These are phyloP conservation scores for Synanthedon tipuliformis DNA, from an alignment of 2,888 invertebrate genomes.

Conservation along the genomic window DNA sequence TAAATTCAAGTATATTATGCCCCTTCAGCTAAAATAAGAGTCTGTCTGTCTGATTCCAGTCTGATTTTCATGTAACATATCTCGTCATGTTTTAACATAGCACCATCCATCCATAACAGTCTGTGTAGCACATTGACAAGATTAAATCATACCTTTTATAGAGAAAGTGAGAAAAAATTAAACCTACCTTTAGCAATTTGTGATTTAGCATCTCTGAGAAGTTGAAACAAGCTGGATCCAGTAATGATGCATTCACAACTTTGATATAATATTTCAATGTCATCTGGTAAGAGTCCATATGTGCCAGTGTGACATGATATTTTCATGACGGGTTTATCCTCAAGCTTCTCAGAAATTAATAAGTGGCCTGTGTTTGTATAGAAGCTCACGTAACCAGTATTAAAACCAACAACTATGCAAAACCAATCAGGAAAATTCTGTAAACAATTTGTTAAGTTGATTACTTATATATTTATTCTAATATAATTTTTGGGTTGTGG, in stretches of 20 bases:
- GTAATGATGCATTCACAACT: slow-evolving; percentile 79
- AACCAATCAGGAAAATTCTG: slow-evolving; percentile 91
- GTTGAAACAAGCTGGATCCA: slow-evolving; percentile 83
- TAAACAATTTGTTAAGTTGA: slow-evolving; percentile 8
- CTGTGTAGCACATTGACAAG: too few relatives aligned
- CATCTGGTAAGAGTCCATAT: slow-evolving; percentile 71
- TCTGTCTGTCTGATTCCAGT: too few relatives aligned
- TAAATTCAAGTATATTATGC: too few relatives aligned
- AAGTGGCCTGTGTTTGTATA: slow-evolving; percentile 89
- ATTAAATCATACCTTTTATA: too few relatives aligned
- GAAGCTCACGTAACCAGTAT: slow-evolving; percentile 86
- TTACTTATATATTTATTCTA: too few relatives aligned
- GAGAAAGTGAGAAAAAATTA: neutral
- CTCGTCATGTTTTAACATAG: too few relatives aligned
- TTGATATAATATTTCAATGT: slow-evolving; percentile 80
- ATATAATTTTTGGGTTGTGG: too few relatives aligned
- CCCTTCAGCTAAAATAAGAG: too few relatives aligned
- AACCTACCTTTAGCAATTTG: slow-evolving; percentile 81
- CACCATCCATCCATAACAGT: too few relatives aligned
- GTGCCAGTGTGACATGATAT: slow-evolving; percentile 81
- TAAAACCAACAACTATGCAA: slow-evolving; percentile 87
- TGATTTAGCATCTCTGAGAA: slow-evolving; percentile 80
- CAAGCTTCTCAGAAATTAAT: slow-evolving; percentile 85
- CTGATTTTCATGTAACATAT: too few relatives aligned
- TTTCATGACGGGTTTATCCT: slow-evolving; percentile 81